These are phyloP conservation scores for Leptinotarsa haldemani DNA, from an alignment of 2,888 invertebrate genomes.

Conservation along the genomic window DNA sequence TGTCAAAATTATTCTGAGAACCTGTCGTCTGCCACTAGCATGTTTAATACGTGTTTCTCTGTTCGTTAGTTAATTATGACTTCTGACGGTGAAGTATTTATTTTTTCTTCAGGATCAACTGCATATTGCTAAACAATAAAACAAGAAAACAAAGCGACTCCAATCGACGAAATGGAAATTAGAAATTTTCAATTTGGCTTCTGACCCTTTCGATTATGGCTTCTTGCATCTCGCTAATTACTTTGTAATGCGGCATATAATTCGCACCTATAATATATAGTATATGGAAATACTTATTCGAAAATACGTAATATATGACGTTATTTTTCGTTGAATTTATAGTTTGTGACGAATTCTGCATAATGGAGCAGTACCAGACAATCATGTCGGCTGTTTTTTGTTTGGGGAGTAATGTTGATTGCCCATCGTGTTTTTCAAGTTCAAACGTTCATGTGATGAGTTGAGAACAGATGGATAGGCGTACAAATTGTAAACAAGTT, in stretches of 20 bases:
- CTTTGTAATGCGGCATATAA: conserved; percentile 37
- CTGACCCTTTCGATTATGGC: conserved; percentile 39
- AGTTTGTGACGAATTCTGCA: conserved; percentile 30
- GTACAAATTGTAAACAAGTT: too few species aligned
- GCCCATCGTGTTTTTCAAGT: not conserved
- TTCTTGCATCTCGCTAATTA: conserved; percentile 39
- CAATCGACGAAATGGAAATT: conserved; percentile 41
- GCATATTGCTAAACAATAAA: conserved; percentile 22
- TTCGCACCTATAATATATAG: conserved; percentile 33
- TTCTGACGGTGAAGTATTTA: not conserved
- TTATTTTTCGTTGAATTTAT: conserved; percentile 24
- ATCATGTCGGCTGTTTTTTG: not conserved
- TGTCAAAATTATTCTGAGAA: too few species aligned
- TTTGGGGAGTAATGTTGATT: not conserved
- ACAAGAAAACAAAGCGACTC: conserved; percentile 32
- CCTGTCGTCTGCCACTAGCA: too few species aligned
- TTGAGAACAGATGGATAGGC: too few species aligned
- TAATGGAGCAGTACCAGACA: conserved; percentile 28
- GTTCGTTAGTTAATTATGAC: too few species aligned
- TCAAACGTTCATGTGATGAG: not conserved
- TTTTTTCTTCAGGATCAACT: not conserved
- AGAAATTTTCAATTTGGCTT: conserved; percentile 42
- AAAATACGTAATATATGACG: conserved; percentile 13
- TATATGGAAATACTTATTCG: conserved; percentile 9
- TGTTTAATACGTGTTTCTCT: too few species aligned